These are phyloP conservation scores for Lobophora halterata DNA, from an alignment of 2,888 invertebrate species.

Conservation along the genomic window DNA sequence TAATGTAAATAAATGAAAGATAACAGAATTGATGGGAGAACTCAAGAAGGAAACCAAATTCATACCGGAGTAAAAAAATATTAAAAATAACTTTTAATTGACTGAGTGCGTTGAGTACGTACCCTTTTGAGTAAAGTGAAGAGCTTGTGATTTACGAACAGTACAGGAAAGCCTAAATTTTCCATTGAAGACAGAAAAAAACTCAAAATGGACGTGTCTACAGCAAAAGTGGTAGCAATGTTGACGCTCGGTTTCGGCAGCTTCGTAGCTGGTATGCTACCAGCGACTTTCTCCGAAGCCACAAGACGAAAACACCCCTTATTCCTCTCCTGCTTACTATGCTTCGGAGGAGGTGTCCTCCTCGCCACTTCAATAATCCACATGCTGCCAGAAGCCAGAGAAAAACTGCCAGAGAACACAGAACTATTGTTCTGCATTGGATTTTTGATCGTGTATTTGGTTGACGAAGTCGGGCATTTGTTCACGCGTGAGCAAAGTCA, in stretches of 20 bases:
- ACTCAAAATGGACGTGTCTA: slow-evolving; percentile 66
- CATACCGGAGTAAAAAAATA: background rate
- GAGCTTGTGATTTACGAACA: background rate
- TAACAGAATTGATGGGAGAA: slow-evolving; percentile 3
- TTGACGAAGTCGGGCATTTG: slow-evolving; percentile 87
- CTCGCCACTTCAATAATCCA: slow-evolving; percentile 88
- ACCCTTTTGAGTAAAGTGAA: background rate
- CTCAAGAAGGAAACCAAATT: slow-evolving; percentile 3
- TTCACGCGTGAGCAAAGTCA: slow-evolving; percentile 70
- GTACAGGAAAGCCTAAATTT: background rate
- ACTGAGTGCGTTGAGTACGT: too few relatives aligned
- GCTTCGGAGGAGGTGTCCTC: slow-evolving; percentile 91
- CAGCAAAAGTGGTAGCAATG: slow-evolving; percentile 85
- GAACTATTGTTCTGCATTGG: slow-evolving; percentile 85
- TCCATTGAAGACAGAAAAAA: background rate
- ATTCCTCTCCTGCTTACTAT: slow-evolving; percentile 84
- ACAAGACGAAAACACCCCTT: slow-evolving; percentile 82
- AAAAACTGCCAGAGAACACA: slow-evolving; percentile 78
- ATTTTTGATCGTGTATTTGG: slow-evolving; percentile 86
- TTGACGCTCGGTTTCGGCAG: slow-evolving; percentile 84
- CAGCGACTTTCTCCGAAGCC: slow-evolving; percentile 82
- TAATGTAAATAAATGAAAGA: slow-evolving; percentile 18
- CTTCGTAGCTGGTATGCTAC: slow-evolving; percentile 85
- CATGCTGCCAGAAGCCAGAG: slow-evolving; percentile 89
- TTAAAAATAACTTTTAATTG: too few relatives aligned